Evolutionary conservation across 1,140 invertebrate genomes (phyloP).

Genomic region (Gonioctena quinquepunctata): DNA sequence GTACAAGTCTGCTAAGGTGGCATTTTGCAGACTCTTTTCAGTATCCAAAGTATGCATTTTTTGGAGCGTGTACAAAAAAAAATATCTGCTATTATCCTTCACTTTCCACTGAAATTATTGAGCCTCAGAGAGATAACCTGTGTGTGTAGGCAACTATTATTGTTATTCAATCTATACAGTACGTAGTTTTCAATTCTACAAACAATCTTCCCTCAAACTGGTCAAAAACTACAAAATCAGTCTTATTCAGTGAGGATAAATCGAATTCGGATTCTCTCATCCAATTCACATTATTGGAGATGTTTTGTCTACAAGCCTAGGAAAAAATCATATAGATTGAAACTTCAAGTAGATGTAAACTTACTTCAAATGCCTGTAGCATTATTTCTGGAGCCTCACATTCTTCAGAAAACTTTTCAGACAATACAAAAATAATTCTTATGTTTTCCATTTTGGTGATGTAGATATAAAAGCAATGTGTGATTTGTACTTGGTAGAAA

Average conservation of each 20-base stretch:
- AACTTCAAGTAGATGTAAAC: background rate
- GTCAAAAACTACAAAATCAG: slow-evolving; percentile 76
- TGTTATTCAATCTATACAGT: no score
- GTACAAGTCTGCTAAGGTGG: no score
- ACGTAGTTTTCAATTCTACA: slow-evolving; percentile 65
- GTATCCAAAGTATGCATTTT: no score
- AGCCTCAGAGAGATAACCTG: no score
- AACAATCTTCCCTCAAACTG: slow-evolving; percentile 72
- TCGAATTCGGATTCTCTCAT: slow-evolving; percentile 57
- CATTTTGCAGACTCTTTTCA: no score
- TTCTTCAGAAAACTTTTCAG: slow-evolving; percentile 44
- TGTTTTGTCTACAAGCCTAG: slow-evolving; percentile 59
- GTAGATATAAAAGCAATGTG: background rate
- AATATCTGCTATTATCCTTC: no score
- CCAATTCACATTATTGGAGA: slow-evolving; percentile 59
- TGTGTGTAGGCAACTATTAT: no score
- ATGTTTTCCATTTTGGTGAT: slow-evolving; percentile 29
- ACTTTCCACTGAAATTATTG: no score
- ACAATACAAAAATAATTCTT: slow-evolving; percentile 51
- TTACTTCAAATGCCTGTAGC: slow-evolving; percentile 56
- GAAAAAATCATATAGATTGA: background rate
- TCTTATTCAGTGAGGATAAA: slow-evolving; percentile 63
- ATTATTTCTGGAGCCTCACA: slow-evolving; percentile 55
- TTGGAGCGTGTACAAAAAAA: no score
- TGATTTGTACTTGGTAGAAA: background rate